Base-by-base conservation (phyloP, 1,140 invertebrate species). In the Gonatopus flavifemur region DNA sequence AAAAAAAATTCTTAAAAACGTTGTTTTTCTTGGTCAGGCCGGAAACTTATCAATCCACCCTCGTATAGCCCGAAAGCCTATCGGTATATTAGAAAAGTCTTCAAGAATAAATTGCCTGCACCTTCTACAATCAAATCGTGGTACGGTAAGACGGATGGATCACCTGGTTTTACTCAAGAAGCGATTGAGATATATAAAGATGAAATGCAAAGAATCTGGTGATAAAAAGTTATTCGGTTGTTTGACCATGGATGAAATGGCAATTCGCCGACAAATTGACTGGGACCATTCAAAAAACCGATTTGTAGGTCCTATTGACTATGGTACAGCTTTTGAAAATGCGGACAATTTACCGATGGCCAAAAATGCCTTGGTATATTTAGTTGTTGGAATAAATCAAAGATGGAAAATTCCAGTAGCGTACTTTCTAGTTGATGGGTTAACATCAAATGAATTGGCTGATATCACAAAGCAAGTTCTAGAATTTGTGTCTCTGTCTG, bases 51-150 rank as follows among this genome's bases (percentile, higher is more conserved):
- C n/a, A n/a, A n/a, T n/a, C n/a, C n/a, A n/a, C n/a, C n/a, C n/a
- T n/a, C n/a, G n/a, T 74, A 71, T 53, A 70, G 64, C n/a, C 57
- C 67, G 21, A 65, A 61, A 59, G 67, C 64, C 28, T 77, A 74
- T 53, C 50, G 62, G 52, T 77, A 72, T 72, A 62, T 74, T 6
- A 52, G 76, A 45, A 51, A 65, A 44, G 52, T 52, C 44, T 77
- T 76, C 52, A 56, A 67, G 46, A 65, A 59, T 39, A 52, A 22
- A 35, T 63, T 79, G 44, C 76, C 75, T 32, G 70, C 77, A 62
- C 62, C 62, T n/a, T 55, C 54, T 15, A 76, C 67, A 7, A 44
- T 79, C 24, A 49, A 39, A 15, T 69, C 60, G 30, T 79, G 73
- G 74, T 77, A 78, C 49, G 21, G 46, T 35, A 55, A 44, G 19